These are phyloP conservation scores for Lumbricus terrestris DNA, from an alignment of 2,888 invertebrate species.

Conservation along the genomic window DNA sequence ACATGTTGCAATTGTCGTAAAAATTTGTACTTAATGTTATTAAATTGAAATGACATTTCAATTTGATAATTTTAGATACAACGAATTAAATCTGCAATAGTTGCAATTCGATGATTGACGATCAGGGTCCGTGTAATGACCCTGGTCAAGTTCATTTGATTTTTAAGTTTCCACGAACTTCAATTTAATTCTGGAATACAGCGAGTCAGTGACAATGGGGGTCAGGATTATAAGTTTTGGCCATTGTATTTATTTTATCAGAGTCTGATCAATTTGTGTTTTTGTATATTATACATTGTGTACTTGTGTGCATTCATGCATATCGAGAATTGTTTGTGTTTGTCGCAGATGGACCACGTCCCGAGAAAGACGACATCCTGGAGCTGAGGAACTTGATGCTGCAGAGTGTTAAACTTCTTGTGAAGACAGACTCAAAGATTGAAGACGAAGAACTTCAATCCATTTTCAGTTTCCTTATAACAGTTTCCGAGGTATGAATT, in stretches of 20 bases:
- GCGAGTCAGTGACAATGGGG: neutral
- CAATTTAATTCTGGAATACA: neutral
- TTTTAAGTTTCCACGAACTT: neutral
- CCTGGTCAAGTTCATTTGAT: too few species aligned
- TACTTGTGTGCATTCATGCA: neutral
- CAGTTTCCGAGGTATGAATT: neutral
- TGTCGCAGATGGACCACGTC: neutral
- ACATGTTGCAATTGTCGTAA: neutral
- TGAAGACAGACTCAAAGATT: neutral
- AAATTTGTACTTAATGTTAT: too few species aligned
- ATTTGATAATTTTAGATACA: too few species aligned
- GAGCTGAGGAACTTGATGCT: neutral
- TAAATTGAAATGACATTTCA: too few species aligned
- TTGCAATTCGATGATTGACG: too few species aligned
- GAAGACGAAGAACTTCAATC: conserved; percentile 14
- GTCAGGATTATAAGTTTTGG: neutral
- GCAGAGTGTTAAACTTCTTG: conserved; percentile 9
- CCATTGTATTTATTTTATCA: neutral
- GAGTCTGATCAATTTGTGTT: neutral
- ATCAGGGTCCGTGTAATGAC: too few species aligned
- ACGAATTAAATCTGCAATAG: too few species aligned
- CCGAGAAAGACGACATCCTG: neutral
- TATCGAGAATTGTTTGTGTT: neutral
- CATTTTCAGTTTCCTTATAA: neutral
- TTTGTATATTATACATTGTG: neutral